phyloP scores from a whole-genome alignment of 1,140 invertebrate species.

The Zaprionus africanus region DNA sequence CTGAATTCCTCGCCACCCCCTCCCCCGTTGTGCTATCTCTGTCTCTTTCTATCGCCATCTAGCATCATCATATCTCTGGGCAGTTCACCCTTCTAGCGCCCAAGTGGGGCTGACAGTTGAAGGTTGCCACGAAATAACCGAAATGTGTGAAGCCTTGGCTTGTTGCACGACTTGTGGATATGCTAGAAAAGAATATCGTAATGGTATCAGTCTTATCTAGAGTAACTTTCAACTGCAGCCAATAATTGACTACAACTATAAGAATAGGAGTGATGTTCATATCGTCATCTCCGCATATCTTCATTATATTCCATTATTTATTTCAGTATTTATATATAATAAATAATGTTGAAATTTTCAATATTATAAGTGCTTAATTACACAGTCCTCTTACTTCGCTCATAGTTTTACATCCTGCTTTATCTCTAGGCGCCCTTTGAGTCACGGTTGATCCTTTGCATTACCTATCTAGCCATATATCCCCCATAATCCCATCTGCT shows the following conservation, averaged over 20 bases:
- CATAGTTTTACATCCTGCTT: too few species aligned
- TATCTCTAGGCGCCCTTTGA: background rate
- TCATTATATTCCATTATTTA: too few species aligned
- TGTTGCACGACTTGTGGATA: slow-evolving; percentile 2
- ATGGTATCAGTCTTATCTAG: too few species aligned
- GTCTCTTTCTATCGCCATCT: slow-evolving; percentile 31
- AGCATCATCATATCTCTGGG: slow-evolving; percentile 56
- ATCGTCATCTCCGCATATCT: too few species aligned
- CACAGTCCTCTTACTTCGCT: too few species aligned
- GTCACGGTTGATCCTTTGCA: background rate
- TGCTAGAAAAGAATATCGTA: background rate
- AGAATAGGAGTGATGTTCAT: too few species aligned
- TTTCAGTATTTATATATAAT: too few species aligned
- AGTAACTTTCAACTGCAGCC: too few species aligned
- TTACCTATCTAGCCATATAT: background rate
- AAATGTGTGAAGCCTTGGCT: background rate
- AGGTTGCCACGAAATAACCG: slow-evolving; percentile 64
- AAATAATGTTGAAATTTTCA: too few species aligned
- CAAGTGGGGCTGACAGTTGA: slow-evolving; percentile 66
- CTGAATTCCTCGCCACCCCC: background rate
- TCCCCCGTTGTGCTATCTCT: background rate
- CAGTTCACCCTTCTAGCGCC: slow-evolving; percentile 77
- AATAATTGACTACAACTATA: too few species aligned
- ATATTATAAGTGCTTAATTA: too few species aligned
- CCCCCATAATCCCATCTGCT: background rate